These are phyloP conservation scores for Aphaenogaster floridana DNA, from an alignment of 1,140 invertebrate species.

Conservation along the genomic window DNA sequence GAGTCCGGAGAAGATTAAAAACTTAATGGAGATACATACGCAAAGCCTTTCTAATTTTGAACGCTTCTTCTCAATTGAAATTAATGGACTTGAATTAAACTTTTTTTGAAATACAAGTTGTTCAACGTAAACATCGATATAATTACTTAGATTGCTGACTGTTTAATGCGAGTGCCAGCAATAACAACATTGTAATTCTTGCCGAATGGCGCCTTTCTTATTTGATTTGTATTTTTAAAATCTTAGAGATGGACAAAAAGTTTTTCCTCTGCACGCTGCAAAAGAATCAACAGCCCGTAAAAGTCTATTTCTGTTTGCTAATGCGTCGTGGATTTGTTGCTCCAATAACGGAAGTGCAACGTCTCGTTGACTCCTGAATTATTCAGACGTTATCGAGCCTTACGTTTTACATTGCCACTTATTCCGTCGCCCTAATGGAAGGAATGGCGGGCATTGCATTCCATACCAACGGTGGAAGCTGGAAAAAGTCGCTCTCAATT, in stretches of 20 bases:
- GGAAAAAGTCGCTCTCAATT: conserved; percentile 36
- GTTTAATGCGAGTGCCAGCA: neutral
- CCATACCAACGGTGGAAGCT: neutral
- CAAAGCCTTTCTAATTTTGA: neutral
- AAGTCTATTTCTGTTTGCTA: conserved; percentile 58
- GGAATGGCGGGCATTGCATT: conserved; percentile 23
- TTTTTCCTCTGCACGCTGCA: neutral
- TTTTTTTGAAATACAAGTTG: conserved; percentile 31
- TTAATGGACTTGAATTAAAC: conserved; percentile 2
- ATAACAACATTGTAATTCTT: conserved; percentile 1
- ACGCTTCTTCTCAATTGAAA: neutral
- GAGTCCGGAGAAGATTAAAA: neutral
- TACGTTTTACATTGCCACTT: conserved; percentile 56
- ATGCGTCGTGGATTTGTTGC: conserved; percentile 52
- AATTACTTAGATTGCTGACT: conserved; percentile 19
- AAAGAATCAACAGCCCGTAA: conserved; percentile 43
- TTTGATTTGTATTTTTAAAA: conserved; percentile 16
- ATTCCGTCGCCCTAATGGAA: conserved; percentile 38
- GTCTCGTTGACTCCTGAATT: conserved; percentile 55
- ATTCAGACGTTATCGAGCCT: conserved; percentile 49
- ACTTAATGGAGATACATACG: neutral
- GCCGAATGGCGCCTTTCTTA: neutral
- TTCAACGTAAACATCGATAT: neutral
- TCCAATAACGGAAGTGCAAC: conserved; percentile 59
- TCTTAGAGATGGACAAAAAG: neutral